Conservation (phyloP, 2,113 vertebrate species). For the Pelecanoides urinatrix region DNA sequence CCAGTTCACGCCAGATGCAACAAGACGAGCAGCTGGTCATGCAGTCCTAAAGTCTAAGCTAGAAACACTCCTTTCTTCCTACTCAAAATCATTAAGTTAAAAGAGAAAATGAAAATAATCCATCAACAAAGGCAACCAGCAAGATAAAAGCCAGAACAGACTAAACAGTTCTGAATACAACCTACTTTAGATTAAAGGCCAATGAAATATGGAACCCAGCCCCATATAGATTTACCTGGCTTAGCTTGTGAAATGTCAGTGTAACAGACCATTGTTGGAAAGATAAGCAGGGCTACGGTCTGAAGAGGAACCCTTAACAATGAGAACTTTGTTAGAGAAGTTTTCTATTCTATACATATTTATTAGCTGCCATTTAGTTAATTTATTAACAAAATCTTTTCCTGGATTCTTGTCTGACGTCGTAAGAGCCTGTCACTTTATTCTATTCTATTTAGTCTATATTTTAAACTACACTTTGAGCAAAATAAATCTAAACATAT, state of each 20-base stretch:
- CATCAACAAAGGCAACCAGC: neutral
- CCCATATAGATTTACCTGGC: constrained; percentile 1
- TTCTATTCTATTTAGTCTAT: neutral
- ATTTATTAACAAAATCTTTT: neutral
- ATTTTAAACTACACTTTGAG: neutral
- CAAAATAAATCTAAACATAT: neutral
- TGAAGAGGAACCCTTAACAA: neutral
- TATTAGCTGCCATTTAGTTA: neutral
- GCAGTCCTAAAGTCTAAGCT: neutral
- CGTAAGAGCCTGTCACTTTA: neutral
- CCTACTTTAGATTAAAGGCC: neutral
- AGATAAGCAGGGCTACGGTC: neutral
- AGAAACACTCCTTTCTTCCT: neutral
- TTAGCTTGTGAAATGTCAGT: neutral
- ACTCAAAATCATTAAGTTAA: neutral
- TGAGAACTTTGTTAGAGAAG: neutral
- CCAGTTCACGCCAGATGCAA: neutral
- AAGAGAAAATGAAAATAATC: constrained; percentile 12
- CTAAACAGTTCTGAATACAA: neutral
- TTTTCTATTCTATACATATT: neutral
- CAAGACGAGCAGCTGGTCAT: neutral
- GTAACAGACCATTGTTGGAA: neutral
- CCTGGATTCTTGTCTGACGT: neutral
- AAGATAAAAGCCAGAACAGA: constrained; percentile 14
- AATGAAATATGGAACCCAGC: neutral